Conservation (phyloP, 1,140 invertebrate species). For the Hylaeus anthracinus region DNA sequence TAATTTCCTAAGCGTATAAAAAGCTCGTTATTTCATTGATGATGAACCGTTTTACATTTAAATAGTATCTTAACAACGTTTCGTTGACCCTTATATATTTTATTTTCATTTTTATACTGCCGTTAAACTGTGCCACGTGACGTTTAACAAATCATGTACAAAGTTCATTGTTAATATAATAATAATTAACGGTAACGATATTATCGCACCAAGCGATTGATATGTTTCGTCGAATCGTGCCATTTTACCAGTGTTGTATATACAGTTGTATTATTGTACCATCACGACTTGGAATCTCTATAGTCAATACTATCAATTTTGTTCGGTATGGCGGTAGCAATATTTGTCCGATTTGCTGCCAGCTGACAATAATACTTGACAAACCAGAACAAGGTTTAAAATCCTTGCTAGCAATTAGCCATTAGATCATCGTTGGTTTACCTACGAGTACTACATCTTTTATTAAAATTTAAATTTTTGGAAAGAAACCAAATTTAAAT, state of each 20-base stretch:
- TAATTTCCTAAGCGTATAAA: conserved; percentile 6
- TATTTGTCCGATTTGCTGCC: conserved; percentile 56
- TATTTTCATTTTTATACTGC: conserved; percentile 70
- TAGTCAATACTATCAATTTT: conserved; percentile 58
- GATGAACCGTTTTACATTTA: conserved; percentile 26
- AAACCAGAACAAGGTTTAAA: conserved; percentile 33
- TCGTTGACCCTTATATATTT: conserved; percentile 63
- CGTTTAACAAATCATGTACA: conserved; percentile 74
- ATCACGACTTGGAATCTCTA: conserved; percentile 51
- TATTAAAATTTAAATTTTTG: neutral
- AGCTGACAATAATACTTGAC: conserved; percentile 67
- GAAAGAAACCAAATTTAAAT: neutral
- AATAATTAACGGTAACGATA: conserved; percentile 50
- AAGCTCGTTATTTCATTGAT: neutral
- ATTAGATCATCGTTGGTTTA: conserved; percentile 37
- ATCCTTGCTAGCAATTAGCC: conserved; percentile 1
- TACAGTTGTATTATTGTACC: conserved; percentile 61
- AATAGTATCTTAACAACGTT: conserved; percentile 44
- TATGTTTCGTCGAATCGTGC: conserved; percentile 68
- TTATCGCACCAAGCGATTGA: conserved; percentile 54
- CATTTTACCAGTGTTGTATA: conserved; percentile 71
- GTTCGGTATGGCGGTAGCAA: conserved; percentile 61
- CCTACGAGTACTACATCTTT: neutral
- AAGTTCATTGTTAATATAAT: conserved; percentile 74
- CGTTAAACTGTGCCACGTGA: conserved; percentile 61